Evolutionary conservation across 2,797 vertebrate genomes (phyloP), one percentile per base, ranked within the genome.

Genomic region (Gambelia wislizenii): DNA sequence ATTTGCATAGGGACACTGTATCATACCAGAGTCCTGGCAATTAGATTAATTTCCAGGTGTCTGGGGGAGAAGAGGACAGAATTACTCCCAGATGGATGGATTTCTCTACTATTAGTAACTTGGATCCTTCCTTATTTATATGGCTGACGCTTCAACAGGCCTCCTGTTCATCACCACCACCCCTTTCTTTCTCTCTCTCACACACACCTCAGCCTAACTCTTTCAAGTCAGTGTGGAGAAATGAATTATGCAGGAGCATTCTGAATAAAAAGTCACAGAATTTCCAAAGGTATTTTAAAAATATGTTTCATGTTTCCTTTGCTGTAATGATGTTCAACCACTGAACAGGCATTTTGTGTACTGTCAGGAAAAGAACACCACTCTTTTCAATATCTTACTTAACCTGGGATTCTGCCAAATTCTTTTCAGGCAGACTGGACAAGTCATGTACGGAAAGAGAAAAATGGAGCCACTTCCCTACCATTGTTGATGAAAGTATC

Each of bases 391-490:
- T 42, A 6, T 14, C 25, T n/a, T 13, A 47, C 10, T 89, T 39
- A 44, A 69, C 4, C 13, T 64, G 49, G 75, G 30, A 84, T 69
- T 27, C 76, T 72, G 70, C 83, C 47, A 49, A 83, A 52, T 56
- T 33, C 36, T 13, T 39, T 79, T 70, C 4, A 59, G 67, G 36
- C 76, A 70, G 76, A 16, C 47, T 52, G n/a, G 56, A 49, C 82
- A 44, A n/a, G 79, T 69, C 87, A 85, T 59, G 25, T 3, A 75
- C 39, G 42, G 69, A n/a, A 83, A 39, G 52, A 83, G 54, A 83
- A 61, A 88, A 83, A 75, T 47, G 80, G 83, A 83, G 69, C 79
- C 42, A 64, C 70, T 83, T 75, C 39, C 52, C 79, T 76, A 16
- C 59, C 47, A 77, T n/a, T 83, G 61, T 0, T 61, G 70, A 61